Conservation (phyloP, 1,140 invertebrate genomes). For the Drosophila tropicalis region DNA sequence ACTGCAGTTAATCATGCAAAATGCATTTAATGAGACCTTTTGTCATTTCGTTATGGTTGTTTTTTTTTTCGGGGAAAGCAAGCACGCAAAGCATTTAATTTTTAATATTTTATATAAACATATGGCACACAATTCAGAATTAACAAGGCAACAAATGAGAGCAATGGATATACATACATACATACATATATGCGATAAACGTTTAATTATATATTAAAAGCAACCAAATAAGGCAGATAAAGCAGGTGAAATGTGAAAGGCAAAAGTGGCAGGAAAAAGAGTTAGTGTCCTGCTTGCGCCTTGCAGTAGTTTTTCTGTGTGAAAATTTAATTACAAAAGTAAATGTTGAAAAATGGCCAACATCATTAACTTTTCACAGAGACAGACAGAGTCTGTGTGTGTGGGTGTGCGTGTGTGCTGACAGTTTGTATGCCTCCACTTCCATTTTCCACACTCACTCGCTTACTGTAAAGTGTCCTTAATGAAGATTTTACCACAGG, state of each 20-base stretch:
- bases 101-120: conserved; percentile 44
- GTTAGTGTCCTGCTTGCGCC: conserved; percentile 10
- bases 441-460: neutral
- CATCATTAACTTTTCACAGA: conserved; percentile 62
- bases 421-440: neutral
- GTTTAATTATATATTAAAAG: conserved; percentile 66
- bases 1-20: conserved; percentile 24
- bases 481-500: conserved; percentile 30
- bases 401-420: too few species aligned
- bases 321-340: conserved; percentile 73
- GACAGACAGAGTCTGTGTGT: neutral
- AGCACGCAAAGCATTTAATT: conserved; percentile 28
- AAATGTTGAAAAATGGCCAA: conserved; percentile 58
- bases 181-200: conserved; percentile 35
- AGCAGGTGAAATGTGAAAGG: neutral
- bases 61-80: too few species aligned
- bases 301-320: conserved; percentile 35
- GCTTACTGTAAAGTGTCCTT: conserved; percentile 4
- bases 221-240: conserved; percentile 17
- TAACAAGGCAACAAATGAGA: conserved; percentile 20
- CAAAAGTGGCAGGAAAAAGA: neutral
- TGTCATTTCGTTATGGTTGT: neutral
- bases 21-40: conserved; percentile 37
- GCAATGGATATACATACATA: too few species aligned
- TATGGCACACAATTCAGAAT: conserved; percentile 34